These are phyloP conservation scores for Balaenoptera acutorostrata DNA, from an alignment of 2,113 vertebrate species.

Conservation along the genomic window DNA sequence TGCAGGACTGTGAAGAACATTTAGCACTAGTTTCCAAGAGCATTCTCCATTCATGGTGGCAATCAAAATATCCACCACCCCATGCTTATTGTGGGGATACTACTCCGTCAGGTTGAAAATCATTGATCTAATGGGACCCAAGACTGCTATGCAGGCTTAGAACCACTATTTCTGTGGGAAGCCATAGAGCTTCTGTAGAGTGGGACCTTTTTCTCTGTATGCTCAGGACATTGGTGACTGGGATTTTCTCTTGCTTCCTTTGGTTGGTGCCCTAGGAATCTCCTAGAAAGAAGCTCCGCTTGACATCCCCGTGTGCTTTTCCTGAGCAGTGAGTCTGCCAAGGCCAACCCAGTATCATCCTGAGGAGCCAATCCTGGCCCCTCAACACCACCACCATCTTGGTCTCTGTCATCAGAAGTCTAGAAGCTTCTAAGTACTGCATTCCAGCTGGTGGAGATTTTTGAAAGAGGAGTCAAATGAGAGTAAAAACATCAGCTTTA, in stretches of 20 bases:
- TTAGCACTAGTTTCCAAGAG: neutral
- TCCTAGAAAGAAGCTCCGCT: neutral
- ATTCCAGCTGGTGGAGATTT: neutral
- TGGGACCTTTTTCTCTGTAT: neutral
- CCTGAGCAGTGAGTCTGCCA: neutral
- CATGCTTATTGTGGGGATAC: neutral
- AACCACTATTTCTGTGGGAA: neutral
- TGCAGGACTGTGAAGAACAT: neutral
- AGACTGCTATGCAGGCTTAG: neutral
- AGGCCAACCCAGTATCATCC: neutral
- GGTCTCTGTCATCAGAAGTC: neutral
- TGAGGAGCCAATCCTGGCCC: neutral
- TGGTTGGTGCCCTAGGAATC: neutral
- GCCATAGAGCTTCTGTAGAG: neutral
- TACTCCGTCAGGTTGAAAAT: neutral
- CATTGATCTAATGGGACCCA: neutral
- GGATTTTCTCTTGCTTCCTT: neutral
- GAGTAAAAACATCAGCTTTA: neutral
- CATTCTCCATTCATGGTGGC: neutral
- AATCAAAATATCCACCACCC: neutral
- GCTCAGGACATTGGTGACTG: neutral
- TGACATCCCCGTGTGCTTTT: neutral
- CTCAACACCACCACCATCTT: neutral
- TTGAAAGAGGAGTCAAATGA: neutral
- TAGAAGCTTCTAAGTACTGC: neutral